phyloP scores from a whole-genome alignment of 2,888 invertebrate species.

The Ormyrus thymus region DNA sequence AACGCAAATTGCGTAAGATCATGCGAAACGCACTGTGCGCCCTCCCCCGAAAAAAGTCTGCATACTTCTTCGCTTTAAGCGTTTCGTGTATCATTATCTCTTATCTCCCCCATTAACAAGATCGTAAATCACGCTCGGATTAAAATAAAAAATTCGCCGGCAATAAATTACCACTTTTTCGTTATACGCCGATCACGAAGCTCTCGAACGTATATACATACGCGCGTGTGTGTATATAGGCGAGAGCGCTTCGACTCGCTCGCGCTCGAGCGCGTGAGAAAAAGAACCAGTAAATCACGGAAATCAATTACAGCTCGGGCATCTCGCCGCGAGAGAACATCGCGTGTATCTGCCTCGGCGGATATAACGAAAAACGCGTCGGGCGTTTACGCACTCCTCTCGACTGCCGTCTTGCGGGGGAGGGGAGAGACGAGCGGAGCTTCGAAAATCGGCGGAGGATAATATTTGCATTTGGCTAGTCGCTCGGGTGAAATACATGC shows the following conservation, averaged over 20 bases:
- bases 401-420: no score
- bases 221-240: neutral
- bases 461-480: no score
- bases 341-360: conserved; percentile 5
- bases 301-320: conserved; percentile 50
- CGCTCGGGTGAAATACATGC: no score
- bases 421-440: no score
- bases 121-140: conserved; percentile 53
- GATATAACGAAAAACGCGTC: neutral
- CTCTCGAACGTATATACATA: neutral
- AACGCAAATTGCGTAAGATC: conserved; percentile 44
- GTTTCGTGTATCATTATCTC: conserved; percentile 55
- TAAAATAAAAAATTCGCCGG: conserved; percentile 40
- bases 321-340: neutral
- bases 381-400: conserved; percentile 1
- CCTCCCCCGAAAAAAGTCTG: conserved; percentile 36
- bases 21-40: conserved; percentile 34
- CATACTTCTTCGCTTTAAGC: conserved; percentile 35
- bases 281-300: conserved; percentile 55
- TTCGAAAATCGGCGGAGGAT: no score
- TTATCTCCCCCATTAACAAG: conserved; percentile 56
- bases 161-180: conserved; percentile 55
- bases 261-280: conserved; percentile 46
- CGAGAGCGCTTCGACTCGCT: neutral
- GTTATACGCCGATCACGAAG: conserved; percentile 43